These are phyloP conservation scores for Lypha dubia DNA, from an alignment of 2,888 invertebrate genomes.

Conservation along the genomic window DNA sequence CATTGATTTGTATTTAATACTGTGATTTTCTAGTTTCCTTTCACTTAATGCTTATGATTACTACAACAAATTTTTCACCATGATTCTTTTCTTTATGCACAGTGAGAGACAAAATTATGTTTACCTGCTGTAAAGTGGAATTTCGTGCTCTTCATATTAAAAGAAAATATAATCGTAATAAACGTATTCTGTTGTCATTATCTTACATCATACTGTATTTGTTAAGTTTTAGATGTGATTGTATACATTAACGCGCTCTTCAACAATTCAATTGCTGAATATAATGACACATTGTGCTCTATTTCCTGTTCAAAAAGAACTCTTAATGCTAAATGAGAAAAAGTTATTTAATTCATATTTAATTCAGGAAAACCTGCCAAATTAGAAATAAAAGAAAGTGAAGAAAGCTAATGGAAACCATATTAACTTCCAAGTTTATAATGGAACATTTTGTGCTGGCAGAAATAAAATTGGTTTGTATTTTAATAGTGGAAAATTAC, in stretches of 20 bases:
- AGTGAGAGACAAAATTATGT: background rate
- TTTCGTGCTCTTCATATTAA: background rate
- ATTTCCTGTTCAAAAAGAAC: background rate
- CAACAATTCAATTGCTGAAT: background rate
- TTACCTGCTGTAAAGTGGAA: background rate
- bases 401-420: background rate
- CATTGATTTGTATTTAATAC: background rate
- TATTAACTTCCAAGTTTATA: background rate
- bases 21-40: background rate
- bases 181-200: too few relatives aligned
- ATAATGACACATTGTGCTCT: background rate
- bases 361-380: background rate
- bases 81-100: background rate
- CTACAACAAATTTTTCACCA: background rate
- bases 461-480: background rate
- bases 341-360: background rate
- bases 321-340: background rate
- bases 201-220: background rate
- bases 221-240: background rate
- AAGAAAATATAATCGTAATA: too few relatives aligned
- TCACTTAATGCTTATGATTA: background rate
- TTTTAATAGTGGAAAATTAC: too few relatives aligned
- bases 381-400: background rate
- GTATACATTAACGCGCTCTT: background rate
- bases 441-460: too few relatives aligned